These are phyloP conservation scores for Orthosia cruda DNA, from an alignment of 2,888 invertebrate genomes.

Conservation along the genomic window DNA sequence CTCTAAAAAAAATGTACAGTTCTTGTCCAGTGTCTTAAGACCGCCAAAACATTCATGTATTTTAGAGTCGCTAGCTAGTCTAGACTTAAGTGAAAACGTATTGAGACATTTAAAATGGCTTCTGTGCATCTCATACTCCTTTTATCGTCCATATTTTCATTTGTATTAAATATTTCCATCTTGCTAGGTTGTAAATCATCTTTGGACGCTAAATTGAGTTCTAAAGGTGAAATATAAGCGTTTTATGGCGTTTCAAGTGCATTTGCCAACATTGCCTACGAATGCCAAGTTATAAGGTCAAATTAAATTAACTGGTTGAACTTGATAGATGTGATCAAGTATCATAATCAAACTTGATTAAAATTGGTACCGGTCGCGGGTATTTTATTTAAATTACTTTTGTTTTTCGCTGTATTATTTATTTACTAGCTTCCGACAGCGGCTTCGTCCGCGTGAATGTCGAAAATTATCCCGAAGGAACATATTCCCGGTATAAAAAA, in stretches of 20 bases:
- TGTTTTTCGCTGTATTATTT: too few relatives aligned
- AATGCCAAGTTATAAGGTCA: not conserved
- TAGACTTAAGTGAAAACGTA: constrained; percentile 3
- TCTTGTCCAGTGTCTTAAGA: constrained; percentile 1
- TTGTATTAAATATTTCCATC: constrained; percentile 13
- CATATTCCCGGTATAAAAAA: too few relatives aligned
- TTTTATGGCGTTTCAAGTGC: not conserved
- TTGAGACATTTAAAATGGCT: constrained; percentile 1
- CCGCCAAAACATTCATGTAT: not conserved
- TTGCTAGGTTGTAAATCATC: constrained; percentile 10
- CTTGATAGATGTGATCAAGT: too few relatives aligned
- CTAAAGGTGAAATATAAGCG: not conserved
- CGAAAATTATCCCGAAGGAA: too few relatives aligned
- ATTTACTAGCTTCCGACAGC: too few relatives aligned
- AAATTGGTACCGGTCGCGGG: too few relatives aligned
- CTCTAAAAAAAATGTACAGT: not conserved
- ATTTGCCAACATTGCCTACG: not conserved
- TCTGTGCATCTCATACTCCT: not conserved
- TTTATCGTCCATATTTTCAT: not conserved
- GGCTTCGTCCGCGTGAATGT: too few relatives aligned
- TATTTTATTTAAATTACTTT: too few relatives aligned
- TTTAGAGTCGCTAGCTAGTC: constrained; percentile 17
- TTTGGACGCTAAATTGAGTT: not conserved
- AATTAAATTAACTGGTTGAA: not conserved
- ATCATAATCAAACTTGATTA: too few relatives aligned